Evolutionary conservation across 2,113 vertebrate genomes (phyloP), one percentile per base, ranked within the genome.

Genomic region (Ptychochromis oligacanthus): DNA sequence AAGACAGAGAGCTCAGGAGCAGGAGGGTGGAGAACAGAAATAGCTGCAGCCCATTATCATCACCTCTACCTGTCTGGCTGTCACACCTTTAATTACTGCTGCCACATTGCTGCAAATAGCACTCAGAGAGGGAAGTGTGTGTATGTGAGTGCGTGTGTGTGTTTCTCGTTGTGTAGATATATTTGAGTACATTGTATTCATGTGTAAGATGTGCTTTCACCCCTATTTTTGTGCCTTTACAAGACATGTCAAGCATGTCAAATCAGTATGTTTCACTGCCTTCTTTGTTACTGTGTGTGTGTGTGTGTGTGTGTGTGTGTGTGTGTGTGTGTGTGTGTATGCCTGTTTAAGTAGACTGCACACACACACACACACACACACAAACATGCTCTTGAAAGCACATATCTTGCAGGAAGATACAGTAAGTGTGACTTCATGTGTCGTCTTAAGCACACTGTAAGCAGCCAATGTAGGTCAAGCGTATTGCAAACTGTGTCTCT

Each of bases 401-500:
- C 67, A 75, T 59, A 59, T 88, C 85, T 78, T 60, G 58, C 62
- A 79, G 89, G 59, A 79, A 61, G 77, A 91, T 59, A 76, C 67
- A 75, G 64, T 75, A 79, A 82, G 75, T 91, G 86, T 79, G 90
- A 83, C 84, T 92, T 87, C 87, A 79, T 80, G 88, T 90, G 89
- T 91, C 86, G n/a, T 89, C 88, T 91, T 93, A 91, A 85, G 80
- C 64, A 28, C 24, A 57, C 86, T 72, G 82, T 24, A 83, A 91
- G 85, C 85, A 87, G 84, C 72, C 52, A 26, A 95, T 95, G 90
- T 94, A 94, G 93, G 94, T 93, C 93, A 93, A 85, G 87, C 77
- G 10, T 78, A 75, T 79, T 79, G 79, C 82, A 89, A 87, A 90
- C 65, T 13, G 38, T 85, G 84, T 75, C 79, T 24, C 81, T 86